A percentile compares a stretch with the other conserved stretches of the same genome.
phyloP scores from a whole-genome alignment of 2,113 vertebrate genomes.

The Tetrax tetrax region DNA sequence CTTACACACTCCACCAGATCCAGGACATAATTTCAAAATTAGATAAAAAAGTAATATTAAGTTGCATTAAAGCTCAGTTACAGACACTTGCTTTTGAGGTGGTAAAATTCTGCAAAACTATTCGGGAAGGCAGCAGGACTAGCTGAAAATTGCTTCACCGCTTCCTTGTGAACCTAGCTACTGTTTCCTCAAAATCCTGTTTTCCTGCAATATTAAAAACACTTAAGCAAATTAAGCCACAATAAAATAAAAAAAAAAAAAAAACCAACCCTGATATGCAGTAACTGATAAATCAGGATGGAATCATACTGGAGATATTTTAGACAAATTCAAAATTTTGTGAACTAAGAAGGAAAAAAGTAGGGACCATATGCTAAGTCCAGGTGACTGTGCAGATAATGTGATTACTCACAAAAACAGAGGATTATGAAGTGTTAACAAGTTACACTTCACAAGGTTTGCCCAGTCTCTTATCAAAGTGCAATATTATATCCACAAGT shows the following conservation, averaged over 20 bases:
- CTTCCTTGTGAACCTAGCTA: neutral
- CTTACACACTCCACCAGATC: neutral
- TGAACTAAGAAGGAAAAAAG: neutral
- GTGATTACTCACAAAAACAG: neutral
- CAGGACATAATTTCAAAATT: neutral
- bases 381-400: neutral
- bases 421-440: neutral
- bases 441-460: neutral
- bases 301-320: neutral
- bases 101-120: neutral
- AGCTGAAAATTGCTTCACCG: neutral
- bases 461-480: neutral
- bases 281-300: neutral
- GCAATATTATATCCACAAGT: neutral
- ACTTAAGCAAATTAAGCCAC: neutral
- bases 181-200: neutral
- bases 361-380: neutral
- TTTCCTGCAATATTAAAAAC: neutral
- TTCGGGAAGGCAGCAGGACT: neutral
- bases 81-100: neutral
- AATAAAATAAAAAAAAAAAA: neutral
- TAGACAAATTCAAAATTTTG: neutral
- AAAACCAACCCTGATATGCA: rapidly evolving
- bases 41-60: neutral
- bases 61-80: neutral